A percentile compares a stretch with the other conserved stretches of the same genome.
phyloP scores from a whole-genome alignment of 2,888 invertebrate genomes.

The Bugulina stolonifera region DNA sequence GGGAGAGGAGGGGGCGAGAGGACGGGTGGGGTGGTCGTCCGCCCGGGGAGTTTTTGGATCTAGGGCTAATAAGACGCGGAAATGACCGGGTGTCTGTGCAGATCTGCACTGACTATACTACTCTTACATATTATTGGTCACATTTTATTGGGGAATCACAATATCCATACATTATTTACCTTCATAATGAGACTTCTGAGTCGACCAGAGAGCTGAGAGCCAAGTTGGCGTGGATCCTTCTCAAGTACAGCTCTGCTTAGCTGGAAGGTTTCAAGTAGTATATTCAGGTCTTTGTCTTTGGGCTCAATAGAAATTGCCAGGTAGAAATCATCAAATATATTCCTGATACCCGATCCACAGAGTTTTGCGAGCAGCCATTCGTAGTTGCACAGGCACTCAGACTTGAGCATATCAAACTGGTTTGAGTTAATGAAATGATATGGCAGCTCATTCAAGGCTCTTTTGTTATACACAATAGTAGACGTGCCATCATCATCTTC shows the following conservation, averaged over 20 bases:
- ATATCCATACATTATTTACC: not conserved
- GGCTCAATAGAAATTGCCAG: constrained; percentile 51
- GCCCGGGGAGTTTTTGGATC: too few relatives aligned
- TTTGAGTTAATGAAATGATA: constrained; percentile 65
- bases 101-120: too few relatives aligned
- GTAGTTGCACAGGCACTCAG: constrained; percentile 67
- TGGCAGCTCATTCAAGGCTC: constrained; percentile 76
- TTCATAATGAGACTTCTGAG: constrained; percentile 46
- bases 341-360: constrained; percentile 69
- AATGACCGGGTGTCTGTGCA: too few relatives aligned
- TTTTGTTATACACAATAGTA: constrained; percentile 61
- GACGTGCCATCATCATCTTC: constrained; percentile 23
- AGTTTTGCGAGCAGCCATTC: constrained; percentile 76
- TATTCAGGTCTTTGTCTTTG: constrained; percentile 46
- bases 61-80: too few relatives aligned
- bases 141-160: too few relatives aligned
- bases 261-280: constrained; percentile 67
- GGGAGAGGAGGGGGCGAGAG: too few relatives aligned
- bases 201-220: constrained; percentile 62
- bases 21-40: too few relatives aligned
- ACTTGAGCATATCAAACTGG: constrained; percentile 58
- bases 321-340: constrained; percentile 71
- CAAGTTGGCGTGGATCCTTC: constrained; percentile 77
- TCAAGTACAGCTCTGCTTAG: constrained; percentile 67
- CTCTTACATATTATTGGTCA: too few relatives aligned